Base-by-base conservation (phyloP, 2,797 vertebrate species). In the Enoplosus armatus region DNA sequence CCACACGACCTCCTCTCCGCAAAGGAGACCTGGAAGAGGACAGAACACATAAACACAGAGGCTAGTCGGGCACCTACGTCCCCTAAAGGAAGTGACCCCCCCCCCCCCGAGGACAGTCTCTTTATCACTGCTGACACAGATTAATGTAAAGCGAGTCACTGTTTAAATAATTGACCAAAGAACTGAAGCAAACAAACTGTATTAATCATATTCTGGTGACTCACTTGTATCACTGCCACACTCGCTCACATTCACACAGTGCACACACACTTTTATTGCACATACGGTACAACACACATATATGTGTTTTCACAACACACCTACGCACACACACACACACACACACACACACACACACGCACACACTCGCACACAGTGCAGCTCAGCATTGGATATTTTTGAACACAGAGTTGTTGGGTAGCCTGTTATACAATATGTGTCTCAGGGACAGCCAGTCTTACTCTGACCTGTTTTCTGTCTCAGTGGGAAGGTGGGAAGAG, bases 381-480 rank as follows among this genome's bases (percentile, higher is more conserved):
- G 74, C 75, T 77, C 43, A 41, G 60, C 50, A 16, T 37, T 70
- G 68, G 77, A 53, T 92, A 86, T 89, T 91, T 91, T 74, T 86
- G 76, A 84, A 76, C 65, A 67, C 35, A 24, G 74, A 76, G 80
- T 82, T 87, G 78, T 84, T 81, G 64, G 70, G 64, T 58, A 77
- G 87, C 62, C 61, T 79, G 39, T 83, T 85, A 89, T 66, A 90
- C 84, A 90, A 85, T 86, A 80, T 83, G 77, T 71, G 77, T 92
- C 72, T 87, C 75, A 80, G 75, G 80, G 43, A 82, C 75, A 78
- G 69, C 65, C 65, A 53, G 75, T 77, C 76, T 85, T 53, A 70
- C 68, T 54, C 80, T 91, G 86, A 90, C 83, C 85, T 85, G 85
- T n/a, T 88, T 87, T 85, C 35, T 75, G 72, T 73, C 62, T 82